Percentiles rank a stretch among this genome's conserved stretches.
These are phyloP conservation scores for Lottia scabra DNA, from an alignment of 2,888 invertebrate genomes.

Conservation along the genomic window DNA sequence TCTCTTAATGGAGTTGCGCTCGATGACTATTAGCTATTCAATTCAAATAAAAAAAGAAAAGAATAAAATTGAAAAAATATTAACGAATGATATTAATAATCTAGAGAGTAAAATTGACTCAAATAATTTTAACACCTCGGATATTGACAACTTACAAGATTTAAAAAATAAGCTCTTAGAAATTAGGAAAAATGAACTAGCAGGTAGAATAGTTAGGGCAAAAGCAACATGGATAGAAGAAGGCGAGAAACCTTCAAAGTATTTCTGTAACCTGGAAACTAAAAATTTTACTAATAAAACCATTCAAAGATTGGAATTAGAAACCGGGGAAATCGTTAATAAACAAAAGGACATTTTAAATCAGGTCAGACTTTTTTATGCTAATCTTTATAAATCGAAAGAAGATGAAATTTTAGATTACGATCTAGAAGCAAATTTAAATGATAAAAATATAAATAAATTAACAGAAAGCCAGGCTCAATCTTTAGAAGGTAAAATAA, in stretches of 20 bases:
- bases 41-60: too few species aligned
- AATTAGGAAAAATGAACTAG: too few species aligned
- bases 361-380: neutral
- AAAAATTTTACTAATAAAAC: neutral
- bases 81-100: too few species aligned
- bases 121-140: too few species aligned
- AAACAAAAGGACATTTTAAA: neutral
- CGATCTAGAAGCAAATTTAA: neutral
- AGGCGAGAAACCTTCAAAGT: neutral
- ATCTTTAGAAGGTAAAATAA: too few species aligned
- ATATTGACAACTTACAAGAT: too few species aligned
- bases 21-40: too few species aligned
- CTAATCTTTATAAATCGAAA: neutral
- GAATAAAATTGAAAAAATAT: too few species aligned
- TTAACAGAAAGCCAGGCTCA: neutral
- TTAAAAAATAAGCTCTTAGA: too few species aligned
- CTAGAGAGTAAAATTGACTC: too few species aligned
- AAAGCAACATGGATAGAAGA: neutral
- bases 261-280: neutral
- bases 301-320: neutral
- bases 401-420: neutral
- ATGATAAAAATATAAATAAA: neutral
- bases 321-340: neutral
- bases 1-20: too few species aligned
- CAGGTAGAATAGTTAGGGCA: too few species aligned